Evolutionary conservation across 2,113 vertebrate genomes (phyloP), one percentile per base, ranked within the genome.

Genomic region (Euleptes europaea): DNA sequence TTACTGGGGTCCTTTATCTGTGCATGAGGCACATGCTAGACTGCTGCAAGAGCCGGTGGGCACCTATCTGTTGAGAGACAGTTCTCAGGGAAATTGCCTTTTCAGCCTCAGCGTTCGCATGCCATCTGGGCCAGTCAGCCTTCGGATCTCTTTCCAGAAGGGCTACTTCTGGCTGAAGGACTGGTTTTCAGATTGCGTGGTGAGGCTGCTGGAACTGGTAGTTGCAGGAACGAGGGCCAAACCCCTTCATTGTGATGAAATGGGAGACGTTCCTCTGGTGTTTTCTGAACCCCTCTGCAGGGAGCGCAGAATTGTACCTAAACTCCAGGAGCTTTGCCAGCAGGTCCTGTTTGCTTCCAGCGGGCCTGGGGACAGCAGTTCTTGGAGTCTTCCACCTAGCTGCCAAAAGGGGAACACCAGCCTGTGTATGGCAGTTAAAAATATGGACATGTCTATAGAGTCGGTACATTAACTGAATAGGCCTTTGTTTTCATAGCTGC

Each of bases 1-100:
- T 87, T 96, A 96, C 82, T 96, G 96, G 95, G 95, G 96, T 19
- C 93, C 96, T 35, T 86, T 96, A 80, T 92, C 94, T 0, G 94
- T 94, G 35, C 87, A 90, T 4, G 94, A 96, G 88, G 96, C 96
- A 44, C 95, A 95, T 0, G 93, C 94, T 69, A 93, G 93, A 86
- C 93, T 96, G 51, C 86, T 90, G 49, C 65, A 0, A 47, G 92
- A 95, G 78, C 92, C 94, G 0, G 94, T 95, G 0, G 96, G 96
- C 78, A 96, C 95, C 74, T 96, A 95, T 65, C 85, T 96, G 78
- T 92, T 96, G 78, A 93, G 96, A 75, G 96, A 96, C 92, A 96
- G 96, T 84, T 94, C 95, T 0, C 95, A 95, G 82, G 92, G 94
- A 40, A 94, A 95, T 87, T 93, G 91, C 87, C 90, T 94, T 42